These are phyloP conservation scores for Portevinia maculata DNA, from an alignment of 2,888 invertebrate genomes.

Conservation along the genomic window DNA sequence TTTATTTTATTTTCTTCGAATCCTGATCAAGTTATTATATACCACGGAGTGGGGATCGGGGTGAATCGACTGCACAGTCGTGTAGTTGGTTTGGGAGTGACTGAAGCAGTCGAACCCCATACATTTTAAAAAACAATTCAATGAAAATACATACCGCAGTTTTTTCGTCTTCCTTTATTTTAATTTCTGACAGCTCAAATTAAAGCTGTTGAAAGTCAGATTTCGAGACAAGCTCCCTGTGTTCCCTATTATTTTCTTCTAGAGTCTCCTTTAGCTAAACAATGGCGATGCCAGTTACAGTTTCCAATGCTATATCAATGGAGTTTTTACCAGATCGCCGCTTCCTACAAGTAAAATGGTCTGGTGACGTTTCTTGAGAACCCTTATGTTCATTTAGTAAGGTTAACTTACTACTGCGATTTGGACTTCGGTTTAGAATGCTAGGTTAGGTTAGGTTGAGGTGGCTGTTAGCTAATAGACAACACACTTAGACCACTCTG, in stretches of 20 bases:
- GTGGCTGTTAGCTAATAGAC: too few species aligned
- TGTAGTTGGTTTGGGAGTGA: too few species aligned
- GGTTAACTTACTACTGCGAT: conserved; percentile 1
- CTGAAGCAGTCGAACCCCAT: too few species aligned
- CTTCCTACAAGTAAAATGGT: conserved; percentile 7
- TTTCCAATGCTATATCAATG: not conserved
- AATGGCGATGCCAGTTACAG: conserved; percentile 17
- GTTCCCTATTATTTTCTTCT: conserved; percentile 17
- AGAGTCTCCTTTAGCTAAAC: not conserved
- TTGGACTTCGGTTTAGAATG: not conserved
- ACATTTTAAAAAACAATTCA: too few species aligned
- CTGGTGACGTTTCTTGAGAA: conserved; percentile 11
- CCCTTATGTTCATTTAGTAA: conserved; percentile 18
- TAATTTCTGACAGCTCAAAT: conserved; percentile 17
- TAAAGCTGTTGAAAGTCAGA: conserved; percentile 12
- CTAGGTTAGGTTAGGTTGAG: too few species aligned
- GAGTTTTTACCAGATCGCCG: conserved; percentile 5
- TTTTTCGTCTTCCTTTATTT: conserved; percentile 9
- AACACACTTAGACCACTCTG: too few species aligned
- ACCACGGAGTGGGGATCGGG: too few species aligned
- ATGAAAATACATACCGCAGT: too few species aligned
- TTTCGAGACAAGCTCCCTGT: too few species aligned
- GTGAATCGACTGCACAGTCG: too few species aligned
- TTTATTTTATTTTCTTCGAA: too few species aligned
- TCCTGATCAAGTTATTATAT: too few species aligned